Base-by-base conservation (phyloP, 2,113 vertebrate genomes). In the Epinephelus moara region DNA sequence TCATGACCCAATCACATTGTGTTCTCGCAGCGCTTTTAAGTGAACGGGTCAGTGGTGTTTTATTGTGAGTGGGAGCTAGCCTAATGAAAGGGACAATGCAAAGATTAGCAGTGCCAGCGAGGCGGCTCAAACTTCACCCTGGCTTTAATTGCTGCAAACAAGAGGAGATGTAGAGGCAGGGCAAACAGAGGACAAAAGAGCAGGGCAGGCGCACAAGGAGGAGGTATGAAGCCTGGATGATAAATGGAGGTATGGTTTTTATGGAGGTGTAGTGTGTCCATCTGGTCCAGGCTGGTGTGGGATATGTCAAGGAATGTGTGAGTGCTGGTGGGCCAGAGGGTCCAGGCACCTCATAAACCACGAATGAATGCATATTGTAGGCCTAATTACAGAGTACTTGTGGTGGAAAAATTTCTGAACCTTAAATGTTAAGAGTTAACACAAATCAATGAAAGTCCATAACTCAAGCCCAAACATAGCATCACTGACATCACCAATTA, bases 21-120 rank as follows among this genome's bases (percentile, higher is more conserved):
- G 94, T 91, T 94, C 94, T 95, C 91, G 87, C 86, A 83, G 91
- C 86, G 93, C 88, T 93, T 95, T 95, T 85, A 92, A 92, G 95
- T 96, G 94, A 96, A 95, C 93, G 93, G 95, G 95, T 95, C 96
- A 94, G 93, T 90, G 93, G 93, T 88, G 93, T 92, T 95, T 93
- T 92, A 95, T 95, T 96, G 95, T 95, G 87, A 94, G 79, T 25
- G 92, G 95, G 96, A 95, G 95, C 96, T 95, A 94, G 93, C 91
- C 94, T 95, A 95, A 96, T 96, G 95, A 96, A 96, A 96, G 94
- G 94, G 92, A 96, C 96, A 97, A 96, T 96, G 90, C 70, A 83
- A 94, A 97, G 95, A 96, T 96, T 95, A 96, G 96, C 93, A 95
- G 95, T 96, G 94, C 94, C 95, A 95, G 94, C 95, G 95, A 95